Evolutionary conservation across 2,888 invertebrate species (phyloP), one percentile per base, ranked within the genome.

Genomic region (Athalia rosae): DNA sequence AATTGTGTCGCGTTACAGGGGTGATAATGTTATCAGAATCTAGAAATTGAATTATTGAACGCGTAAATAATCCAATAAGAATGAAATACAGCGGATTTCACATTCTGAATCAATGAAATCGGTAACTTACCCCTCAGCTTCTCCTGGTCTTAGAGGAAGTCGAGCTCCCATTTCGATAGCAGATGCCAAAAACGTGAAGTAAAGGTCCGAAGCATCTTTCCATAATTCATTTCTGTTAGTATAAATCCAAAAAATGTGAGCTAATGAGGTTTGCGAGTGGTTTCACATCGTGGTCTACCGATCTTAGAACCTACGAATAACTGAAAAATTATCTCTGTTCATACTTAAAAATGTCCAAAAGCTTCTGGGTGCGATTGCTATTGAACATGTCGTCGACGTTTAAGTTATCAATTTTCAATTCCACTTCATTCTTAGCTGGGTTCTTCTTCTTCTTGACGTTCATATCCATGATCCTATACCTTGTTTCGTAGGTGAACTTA

Each of bases 341-440:
- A 56, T 76, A 89, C 89, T 89, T 92, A 84, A 97, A 94, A 76
- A 97, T 94, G 83, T 95, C 94, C 81, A 95, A 93, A 4, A 98
- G 90, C 50, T 93, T 93, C 53, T 94, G 94, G 90, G 96, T 94
- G 78, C 95, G 92, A 81, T 92, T 91, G 50, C 91, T 92, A 89
- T 96, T 95, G 87, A 97, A 94, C 86, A 97, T 91, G 86, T 98
- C 97, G 81, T 97, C 96, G 76, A 97, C 95, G 86, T 97, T 97
- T 43, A 97, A 90, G 89, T 97, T 97, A 88, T 97, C 95, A 67
- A 98, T 96, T 90, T 97, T 97, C 85, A 98, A 91, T 87, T 96
- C 95, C 4, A 97, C 94, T 85, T 97, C 94, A 86, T 95, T 94
- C 62, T 92, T 93, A 0, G 95, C 94, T 80, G 94, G 92, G 81